Percentiles rank a stretch among this genome's conserved stretches.
These are phyloP conservation scores for Montipora cactus DNA, from an alignment of 64 coral and sea anemone genomes.

Conservation along the genomic window DNA sequence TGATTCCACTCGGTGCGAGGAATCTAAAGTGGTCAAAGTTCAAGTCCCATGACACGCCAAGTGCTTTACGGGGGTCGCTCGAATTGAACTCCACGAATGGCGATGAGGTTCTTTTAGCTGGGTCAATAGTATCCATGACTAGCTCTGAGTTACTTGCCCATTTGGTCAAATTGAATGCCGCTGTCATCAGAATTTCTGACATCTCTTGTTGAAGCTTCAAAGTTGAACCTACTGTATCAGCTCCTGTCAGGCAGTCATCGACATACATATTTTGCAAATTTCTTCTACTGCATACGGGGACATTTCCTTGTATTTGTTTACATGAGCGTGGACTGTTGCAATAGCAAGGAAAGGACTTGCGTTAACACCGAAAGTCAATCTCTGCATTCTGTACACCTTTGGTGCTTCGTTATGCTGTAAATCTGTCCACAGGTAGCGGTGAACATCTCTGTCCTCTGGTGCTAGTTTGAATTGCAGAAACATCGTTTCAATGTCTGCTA, in stretches of 20 bases:
- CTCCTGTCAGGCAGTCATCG: constrained; percentile 12
- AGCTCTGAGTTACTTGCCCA: constrained; percentile 44
- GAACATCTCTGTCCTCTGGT: constrained; percentile 32
- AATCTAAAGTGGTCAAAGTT: constrained; percentile 18
- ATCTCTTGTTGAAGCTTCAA: constrained; percentile 6
- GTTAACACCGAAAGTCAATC: neutral
- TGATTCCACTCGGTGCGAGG: neutral
- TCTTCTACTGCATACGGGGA: neutral
- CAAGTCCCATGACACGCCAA: constrained; percentile 51
- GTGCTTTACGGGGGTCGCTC: constrained; percentile 24
- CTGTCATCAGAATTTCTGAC: constrained; percentile 7
- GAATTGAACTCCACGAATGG: constrained; percentile 27
- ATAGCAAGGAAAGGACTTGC: constrained; percentile 18
- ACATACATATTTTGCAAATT: constrained; percentile 32
- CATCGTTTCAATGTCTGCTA: constrained; percentile 59
- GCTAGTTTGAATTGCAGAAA: constrained; percentile 55
- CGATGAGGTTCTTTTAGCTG: neutral
- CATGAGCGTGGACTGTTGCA: neutral
- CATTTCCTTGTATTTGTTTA: neutral
- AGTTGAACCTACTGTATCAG: neutral
- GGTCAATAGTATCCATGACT: neutral
- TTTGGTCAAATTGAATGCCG: constrained; percentile 35
- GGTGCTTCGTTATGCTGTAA: neutral
- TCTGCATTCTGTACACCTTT: constrained; percentile 4
- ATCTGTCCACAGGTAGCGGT: constrained; percentile 66